Evolutionary conservation across 2,888 invertebrate species (phyloP).

Genomic region (Lamellibrachia columna): DNA sequence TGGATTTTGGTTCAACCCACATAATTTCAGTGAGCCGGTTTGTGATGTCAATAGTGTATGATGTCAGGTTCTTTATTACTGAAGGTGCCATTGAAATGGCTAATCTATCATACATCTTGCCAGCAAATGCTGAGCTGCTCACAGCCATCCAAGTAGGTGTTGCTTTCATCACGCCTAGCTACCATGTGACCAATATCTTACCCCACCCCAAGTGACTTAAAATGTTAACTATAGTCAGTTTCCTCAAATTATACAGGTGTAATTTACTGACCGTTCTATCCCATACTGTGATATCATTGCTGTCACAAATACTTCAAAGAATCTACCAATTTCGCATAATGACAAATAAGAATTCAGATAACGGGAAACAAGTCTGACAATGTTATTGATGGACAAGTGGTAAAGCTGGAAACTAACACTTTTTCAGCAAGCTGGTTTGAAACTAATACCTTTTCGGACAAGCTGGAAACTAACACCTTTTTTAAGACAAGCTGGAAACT

Average conservation of each 20-base stretch:
- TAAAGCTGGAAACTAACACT: not conserved
- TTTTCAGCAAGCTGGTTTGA: not conserved
- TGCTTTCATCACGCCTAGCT: not conserved
- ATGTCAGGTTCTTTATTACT: not conserved
- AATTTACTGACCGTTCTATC: not conserved
- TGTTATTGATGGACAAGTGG: not conserved
- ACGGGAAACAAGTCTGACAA: not conserved
- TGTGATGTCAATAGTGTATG: not conserved
- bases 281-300: not conserved
- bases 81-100: not conserved
- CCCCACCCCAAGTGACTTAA: not conserved
- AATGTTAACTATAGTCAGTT: not conserved
- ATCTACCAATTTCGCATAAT: not conserved
- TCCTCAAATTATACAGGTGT: not conserved
- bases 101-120: constrained; percentile 1
- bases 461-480: not conserved
- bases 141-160: not conserved
- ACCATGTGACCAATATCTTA: not conserved
- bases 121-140: not conserved
- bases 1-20: not conserved
- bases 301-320: not conserved
- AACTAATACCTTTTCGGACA: not conserved
- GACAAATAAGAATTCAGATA: not conserved
- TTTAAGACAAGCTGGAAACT: not conserved
- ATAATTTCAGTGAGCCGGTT: not conserved